These are phyloP conservation scores for Rutpela maculata DNA, from an alignment of 2,888 invertebrate species.

Conservation along the genomic window DNA sequence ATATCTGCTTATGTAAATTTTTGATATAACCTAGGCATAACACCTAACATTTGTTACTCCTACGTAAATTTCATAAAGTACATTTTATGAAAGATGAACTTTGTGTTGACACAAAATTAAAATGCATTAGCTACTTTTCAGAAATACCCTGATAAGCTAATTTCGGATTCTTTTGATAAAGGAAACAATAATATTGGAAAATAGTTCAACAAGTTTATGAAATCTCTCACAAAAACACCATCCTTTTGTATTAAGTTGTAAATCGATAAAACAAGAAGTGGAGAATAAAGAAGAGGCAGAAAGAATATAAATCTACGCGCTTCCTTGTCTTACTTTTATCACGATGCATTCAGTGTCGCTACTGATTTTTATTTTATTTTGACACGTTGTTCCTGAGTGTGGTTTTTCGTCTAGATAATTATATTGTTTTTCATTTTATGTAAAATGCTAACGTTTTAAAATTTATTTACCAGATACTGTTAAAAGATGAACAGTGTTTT, in stretches of 20 bases:
- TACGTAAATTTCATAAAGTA: neutral
- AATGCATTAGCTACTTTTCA: neutral
- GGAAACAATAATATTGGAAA: neutral
- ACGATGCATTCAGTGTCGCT: constrained; percentile 13
- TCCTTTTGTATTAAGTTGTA: constrained; percentile 1
- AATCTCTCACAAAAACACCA: neutral
- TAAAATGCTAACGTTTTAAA: neutral
- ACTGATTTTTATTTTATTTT: neutral
- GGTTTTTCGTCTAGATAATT: neutral
- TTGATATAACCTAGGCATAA: too few species aligned
- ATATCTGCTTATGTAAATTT: too few species aligned
- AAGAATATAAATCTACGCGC: neutral
- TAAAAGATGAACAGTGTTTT: neutral
- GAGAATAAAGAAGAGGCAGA: neutral
- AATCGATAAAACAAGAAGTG: constrained; percentile 12
- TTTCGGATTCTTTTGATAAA: neutral
- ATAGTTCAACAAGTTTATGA: constrained; percentile 3
- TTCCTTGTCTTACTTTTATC: neutral
- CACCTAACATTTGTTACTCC: too few species aligned
- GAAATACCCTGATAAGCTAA: neutral
- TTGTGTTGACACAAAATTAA: neutral
- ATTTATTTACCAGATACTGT: neutral
- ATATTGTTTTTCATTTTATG: neutral
- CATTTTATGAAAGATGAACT: neutral
- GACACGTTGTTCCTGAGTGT: neutral